These are phyloP conservation scores for Amniataba percoides DNA, from an alignment of 2,797 vertebrate genomes.

Conservation along the genomic window DNA sequence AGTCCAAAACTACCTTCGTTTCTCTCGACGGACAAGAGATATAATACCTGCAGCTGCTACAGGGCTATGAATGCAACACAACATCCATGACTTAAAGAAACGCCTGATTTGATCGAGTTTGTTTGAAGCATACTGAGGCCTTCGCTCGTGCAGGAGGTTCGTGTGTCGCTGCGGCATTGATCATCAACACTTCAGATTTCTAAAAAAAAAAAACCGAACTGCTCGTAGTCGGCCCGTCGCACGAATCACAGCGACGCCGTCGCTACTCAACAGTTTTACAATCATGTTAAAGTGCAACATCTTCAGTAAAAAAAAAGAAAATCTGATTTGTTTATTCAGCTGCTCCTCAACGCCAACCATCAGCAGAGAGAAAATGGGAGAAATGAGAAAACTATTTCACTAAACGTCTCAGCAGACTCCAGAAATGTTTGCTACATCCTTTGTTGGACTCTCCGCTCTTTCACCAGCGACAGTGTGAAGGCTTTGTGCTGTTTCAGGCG, in stretches of 20 bases:
- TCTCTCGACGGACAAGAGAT: too few species aligned
- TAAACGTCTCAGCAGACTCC: conserved; percentile 9
- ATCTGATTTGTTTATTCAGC: neutral
- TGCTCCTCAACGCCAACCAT: conserved; percentile 1
- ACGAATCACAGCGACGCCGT: neutral
- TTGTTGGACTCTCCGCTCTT: conserved; percentile 9
- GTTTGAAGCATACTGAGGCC: conserved; percentile 39
- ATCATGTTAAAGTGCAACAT: conserved; percentile 52
- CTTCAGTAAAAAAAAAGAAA: conserved; percentile 5
- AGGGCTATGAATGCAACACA: neutral
- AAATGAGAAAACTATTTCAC: neutral
- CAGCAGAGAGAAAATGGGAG: neutral
- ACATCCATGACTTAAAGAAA: neutral
- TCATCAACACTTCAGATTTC: neutral
- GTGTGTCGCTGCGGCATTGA: neutral
- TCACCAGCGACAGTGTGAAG: neutral
- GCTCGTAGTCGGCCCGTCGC: neutral
- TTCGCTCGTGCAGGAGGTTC: neutral
- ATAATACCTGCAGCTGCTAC: too few species aligned
- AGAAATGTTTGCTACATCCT: conserved; percentile 60
- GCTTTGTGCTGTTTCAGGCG: conserved; percentile 28
- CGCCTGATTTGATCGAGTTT: neutral
- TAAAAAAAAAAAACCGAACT: neutral
- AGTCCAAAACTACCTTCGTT: neutral
- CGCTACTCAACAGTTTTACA: conserved; percentile 2